Conservation (phyloP, 1,140 invertebrate genomes). For the Drosophila auraria region DNA sequence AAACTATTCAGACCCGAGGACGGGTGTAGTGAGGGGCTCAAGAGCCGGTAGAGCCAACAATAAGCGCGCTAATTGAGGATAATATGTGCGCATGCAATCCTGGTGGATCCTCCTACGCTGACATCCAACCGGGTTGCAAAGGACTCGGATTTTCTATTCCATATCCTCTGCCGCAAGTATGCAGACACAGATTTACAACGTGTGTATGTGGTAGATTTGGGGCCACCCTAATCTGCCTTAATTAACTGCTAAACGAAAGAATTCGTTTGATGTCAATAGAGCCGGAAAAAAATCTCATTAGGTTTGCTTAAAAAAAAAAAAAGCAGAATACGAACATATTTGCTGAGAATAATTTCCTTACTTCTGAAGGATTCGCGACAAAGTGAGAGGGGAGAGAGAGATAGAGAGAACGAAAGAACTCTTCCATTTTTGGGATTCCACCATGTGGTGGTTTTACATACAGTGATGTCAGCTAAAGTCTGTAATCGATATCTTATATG, state of each 20-base stretch:
- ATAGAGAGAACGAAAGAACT: too few species aligned
- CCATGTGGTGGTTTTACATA: conserved; percentile 35
- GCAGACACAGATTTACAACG: background rate
- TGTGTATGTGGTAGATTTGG: conserved; percentile 24
- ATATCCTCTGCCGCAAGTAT: conserved; percentile 18
- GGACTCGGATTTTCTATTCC: conserved; percentile 32
- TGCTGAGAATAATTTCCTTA: conserved; percentile 54
- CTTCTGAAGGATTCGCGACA: background rate
- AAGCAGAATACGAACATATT: conserved; percentile 36
- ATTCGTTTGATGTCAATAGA: conserved; percentile 69
- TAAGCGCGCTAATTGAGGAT: conserved; percentile 80
- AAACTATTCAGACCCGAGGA: conserved; percentile 18
- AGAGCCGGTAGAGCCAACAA: conserved; percentile 54
- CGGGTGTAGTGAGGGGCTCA: background rate
- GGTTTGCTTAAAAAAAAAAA: conserved; percentile 49
- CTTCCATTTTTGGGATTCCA: conserved; percentile 5
- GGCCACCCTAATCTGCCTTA: conserved; percentile 61
- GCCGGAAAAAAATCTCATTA: conserved; percentile 60
- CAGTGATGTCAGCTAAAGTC: background rate
- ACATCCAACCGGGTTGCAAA: conserved; percentile 25
- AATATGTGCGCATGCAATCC: conserved; percentile 55
- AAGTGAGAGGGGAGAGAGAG: background rate
- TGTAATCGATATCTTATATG: conserved; percentile 23
- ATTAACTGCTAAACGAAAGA: conserved; percentile 53
- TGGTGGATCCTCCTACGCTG: conserved; percentile 14